Evolutionary conservation across 2,797 vertebrate species (phyloP).

Genomic region (Cygnus olor): DNA sequence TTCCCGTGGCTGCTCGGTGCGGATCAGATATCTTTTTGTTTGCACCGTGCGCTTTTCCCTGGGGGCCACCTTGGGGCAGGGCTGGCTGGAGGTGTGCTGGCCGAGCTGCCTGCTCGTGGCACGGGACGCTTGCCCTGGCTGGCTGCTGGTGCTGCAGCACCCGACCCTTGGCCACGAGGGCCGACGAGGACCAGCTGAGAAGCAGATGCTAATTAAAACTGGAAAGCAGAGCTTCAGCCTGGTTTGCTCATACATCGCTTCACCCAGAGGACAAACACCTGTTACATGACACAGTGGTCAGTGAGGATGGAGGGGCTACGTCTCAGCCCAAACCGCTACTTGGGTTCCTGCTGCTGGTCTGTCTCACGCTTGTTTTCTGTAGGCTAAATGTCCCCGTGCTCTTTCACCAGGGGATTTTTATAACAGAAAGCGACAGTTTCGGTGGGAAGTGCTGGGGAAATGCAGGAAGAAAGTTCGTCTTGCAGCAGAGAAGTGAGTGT

Average conservation of each 20-base stretch:
- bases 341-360: not conserved
- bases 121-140: not conserved
- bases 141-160: not conserved
- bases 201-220: slow-evolving; percentile 4
- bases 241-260: not conserved
- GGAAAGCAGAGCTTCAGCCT: not conserved
- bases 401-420: not conserved
- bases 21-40: not conserved
- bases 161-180: slow-evolving; percentile 5
- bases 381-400: not conserved
- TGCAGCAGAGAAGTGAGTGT: too few relatives aligned
- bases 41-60: not conserved
- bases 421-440: not conserved
- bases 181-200: slow-evolving; percentile 29
- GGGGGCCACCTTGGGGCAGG: not conserved
- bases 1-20: not conserved
- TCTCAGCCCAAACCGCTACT: not conserved
- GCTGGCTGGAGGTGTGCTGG: not conserved
- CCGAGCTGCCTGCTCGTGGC: not conserved
- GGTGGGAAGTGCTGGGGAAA: not conserved
- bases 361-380: fast-evolving
- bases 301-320: not conserved
- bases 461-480: not conserved
- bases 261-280: not conserved
- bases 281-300: not conserved